phyloP scores from a whole-genome alignment of 1,140 invertebrate species.

The Drosophila chauvacae region DNA sequence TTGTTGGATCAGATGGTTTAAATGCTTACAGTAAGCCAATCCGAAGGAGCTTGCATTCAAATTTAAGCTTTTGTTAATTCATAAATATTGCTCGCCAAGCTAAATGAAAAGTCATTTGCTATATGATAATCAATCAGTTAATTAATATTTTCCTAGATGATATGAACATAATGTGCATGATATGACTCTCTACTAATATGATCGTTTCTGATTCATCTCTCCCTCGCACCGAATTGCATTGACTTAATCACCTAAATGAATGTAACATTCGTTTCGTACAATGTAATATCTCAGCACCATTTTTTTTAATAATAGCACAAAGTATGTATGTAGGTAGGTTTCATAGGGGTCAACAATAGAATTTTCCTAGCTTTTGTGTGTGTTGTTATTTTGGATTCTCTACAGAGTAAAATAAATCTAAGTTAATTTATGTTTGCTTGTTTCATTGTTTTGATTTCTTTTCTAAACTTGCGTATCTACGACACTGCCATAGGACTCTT shows the following conservation, averaged over 20 bases:
- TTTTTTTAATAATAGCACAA: slow-evolving; percentile 64
- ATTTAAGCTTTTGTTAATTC: slow-evolving; percentile 26
- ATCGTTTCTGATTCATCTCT: slow-evolving; percentile 35
- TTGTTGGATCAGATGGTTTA: not conserved
- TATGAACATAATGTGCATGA: slow-evolving; percentile 63
- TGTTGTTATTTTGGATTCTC: slow-evolving; percentile 28
- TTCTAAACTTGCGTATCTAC: slow-evolving; percentile 70
- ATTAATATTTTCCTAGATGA: slow-evolving; percentile 47
- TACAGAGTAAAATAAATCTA: slow-evolving; percentile 54
- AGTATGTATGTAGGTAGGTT: slow-evolving; percentile 45
- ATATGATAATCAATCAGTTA: slow-evolving; percentile 25
- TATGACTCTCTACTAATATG: slow-evolving; percentile 54
- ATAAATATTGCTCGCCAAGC: slow-evolving; percentile 55
- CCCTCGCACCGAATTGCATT: slow-evolving; percentile 25
- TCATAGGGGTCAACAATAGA: slow-evolving; percentile 52
- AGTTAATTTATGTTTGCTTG: slow-evolving; percentile 31
- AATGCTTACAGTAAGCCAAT: slow-evolving; percentile 2
- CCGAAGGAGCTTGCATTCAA: not conserved
- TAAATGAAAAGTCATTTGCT: slow-evolving; percentile 61
- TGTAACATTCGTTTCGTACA: slow-evolving; percentile 68
- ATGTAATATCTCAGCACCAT: slow-evolving; percentile 69
- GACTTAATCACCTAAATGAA: slow-evolving; percentile 63
- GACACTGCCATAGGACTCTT: slow-evolving; percentile 66
- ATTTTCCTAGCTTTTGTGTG: slow-evolving; percentile 41
- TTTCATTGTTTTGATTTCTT: slow-evolving; percentile 9